Conservation (phyloP, 2,797 vertebrate species). For the Kryptopterus vitreolus region DNA sequence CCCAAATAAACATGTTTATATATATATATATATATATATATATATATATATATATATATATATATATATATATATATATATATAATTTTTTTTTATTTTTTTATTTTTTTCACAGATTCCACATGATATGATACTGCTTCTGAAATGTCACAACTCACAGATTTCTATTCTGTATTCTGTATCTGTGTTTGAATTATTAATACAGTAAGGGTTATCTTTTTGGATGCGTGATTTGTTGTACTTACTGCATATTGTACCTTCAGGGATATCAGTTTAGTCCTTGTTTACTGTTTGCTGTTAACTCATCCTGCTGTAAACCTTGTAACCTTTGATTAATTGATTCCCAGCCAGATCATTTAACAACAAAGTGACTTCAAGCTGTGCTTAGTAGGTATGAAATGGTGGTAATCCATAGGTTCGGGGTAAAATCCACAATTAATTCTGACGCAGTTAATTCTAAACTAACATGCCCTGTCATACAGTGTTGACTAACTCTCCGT, state of each 20-base stretch:
- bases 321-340: not conserved
- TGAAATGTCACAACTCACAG: not conserved
- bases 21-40: too few relatives aligned
- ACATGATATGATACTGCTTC: not conserved
- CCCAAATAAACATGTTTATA: not conserved
- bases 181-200: not conserved
- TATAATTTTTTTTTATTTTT: too few relatives aligned
- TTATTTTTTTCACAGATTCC: not conserved
- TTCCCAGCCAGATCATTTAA: not conserved
- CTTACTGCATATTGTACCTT: not conserved
- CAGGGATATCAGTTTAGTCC: not conserved
- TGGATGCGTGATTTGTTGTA: not conserved
- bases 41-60: too few relatives aligned
- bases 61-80: too few relatives aligned
- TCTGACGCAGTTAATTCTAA: not conserved
- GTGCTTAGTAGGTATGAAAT: not conserved
- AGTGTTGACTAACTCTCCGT: not conserved
- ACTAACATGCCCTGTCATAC: not conserved
- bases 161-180: not conserved
- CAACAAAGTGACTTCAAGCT: not conserved
- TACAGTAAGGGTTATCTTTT: not conserved
- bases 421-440: not conserved
- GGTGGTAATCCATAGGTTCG: not conserved
- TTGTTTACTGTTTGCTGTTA: not conserved
- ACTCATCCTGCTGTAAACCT: not conserved